Conservation (phyloP, 2,888 invertebrate genomes). For the Stenotaenia linearis region DNA sequence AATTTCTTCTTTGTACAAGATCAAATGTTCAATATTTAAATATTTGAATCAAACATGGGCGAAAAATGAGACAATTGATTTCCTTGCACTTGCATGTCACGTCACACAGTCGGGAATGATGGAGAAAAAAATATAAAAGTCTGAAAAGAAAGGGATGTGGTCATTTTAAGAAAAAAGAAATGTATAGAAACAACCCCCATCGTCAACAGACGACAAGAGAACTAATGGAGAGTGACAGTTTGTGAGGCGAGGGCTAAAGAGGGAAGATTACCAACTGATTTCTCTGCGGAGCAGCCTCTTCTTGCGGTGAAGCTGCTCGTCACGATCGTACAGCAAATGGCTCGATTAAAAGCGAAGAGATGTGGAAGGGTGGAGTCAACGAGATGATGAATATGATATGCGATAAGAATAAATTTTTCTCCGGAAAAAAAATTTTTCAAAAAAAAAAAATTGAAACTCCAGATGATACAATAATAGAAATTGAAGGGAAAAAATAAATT, state of each 20-base stretch:
- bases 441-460: neutral
- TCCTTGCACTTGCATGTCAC: neutral
- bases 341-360: neutral
- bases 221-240: slow-evolving; percentile 21
- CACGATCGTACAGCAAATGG: slow-evolving; percentile 10
- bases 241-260: slow-evolving; percentile 24
- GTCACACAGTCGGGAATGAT: neutral
- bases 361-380: neutral
- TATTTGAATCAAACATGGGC: neutral
- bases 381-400: neutral
- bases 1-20: neutral
- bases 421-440: neutral
- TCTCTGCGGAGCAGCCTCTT: slow-evolving; percentile 10
- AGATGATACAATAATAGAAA: neutral
- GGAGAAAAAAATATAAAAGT: neutral
- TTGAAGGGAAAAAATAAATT: neutral
- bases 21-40: slow-evolving; percentile 17
- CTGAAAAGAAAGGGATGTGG: neutral
- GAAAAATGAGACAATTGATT: neutral
- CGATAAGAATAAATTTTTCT: neutral
- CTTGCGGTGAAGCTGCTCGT: slow-evolving; percentile 24
- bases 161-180: neutral
- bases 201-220: neutral
- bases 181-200: slow-evolving; percentile 1
- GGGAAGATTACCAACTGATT: slow-evolving; percentile 26